Evolutionary conservation across 2,888 invertebrate genomes (phyloP), one percentile per base, ranked within the genome.

Genomic region (Piscicola geometra): DNA sequence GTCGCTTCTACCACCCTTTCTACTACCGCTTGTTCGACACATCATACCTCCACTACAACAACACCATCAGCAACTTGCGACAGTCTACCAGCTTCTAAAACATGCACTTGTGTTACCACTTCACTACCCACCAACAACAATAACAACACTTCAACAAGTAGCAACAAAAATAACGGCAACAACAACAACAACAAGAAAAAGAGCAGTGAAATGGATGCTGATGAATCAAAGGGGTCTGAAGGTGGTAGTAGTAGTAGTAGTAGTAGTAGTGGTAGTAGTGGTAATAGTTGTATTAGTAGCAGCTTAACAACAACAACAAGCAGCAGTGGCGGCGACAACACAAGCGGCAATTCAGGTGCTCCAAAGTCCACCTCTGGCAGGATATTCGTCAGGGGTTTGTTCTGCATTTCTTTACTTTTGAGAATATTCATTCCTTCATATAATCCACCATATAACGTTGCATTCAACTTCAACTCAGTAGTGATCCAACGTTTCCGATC

Each of bases 251-350:
- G n/a, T n/a, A n/a, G n/a, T n/a, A n/a, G n/a, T n/a, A n/a, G n/a
- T n/a, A n/a, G n/a, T n/a, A n/a, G n/a, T n/a, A n/a, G n/a, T n/a
- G n/a, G n/a, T n/a, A n/a, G n/a, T n/a, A n/a, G n/a, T n/a, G n/a
- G n/a, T n/a, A n/a, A n/a, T n/a, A n/a, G n/a, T n/a, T n/a, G n/a
- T n/a, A n/a, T n/a, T n/a, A 50, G 15, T n/a, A 50, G n/a, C 52
- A 18, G n/a, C n/a, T 50, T 81, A 81, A 71, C 79, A 81, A 56
- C 81, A 81, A 77, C 80, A 80, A 64, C 81, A 81, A 71, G 79
- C 80, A 15, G 18, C 41, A 75, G 25, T 64, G 52, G 52, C 72
- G 52, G 52, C 18, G 32, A 50, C 56, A 72, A 72, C 56, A 50
- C 15, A 9, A 28, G 28, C 71, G 28, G 30, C 9, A 25, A 71